Evolutionary conservation across 2,113 vertebrate genomes (phyloP).

Genomic region (Oplegnathus fasciatus): DNA sequence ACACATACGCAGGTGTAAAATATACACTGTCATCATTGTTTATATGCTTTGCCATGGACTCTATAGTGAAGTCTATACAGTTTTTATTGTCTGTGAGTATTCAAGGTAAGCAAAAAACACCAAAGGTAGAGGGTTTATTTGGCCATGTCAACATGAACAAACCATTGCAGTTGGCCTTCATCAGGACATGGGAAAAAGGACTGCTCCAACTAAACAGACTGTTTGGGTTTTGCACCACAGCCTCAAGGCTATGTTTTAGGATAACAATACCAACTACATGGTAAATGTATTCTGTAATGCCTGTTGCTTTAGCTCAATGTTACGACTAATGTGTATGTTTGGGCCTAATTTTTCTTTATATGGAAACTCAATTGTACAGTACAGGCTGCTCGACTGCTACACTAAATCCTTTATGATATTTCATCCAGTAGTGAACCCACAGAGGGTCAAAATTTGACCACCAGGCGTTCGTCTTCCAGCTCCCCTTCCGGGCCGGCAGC

Average conservation of each 20-base stretch:
- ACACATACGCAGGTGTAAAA: conserved; percentile 42
- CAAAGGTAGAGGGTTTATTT: conserved; percentile 37
- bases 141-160: conserved; percentile 31
- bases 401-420: not conserved
- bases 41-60: conserved; percentile 15
- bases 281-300: not conserved
- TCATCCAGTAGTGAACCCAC: not conserved
- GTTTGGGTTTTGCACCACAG: conserved; percentile 27
- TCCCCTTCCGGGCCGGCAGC: not conserved
- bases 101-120: conserved; percentile 13
- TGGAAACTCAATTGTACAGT: not conserved
- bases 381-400: not conserved
- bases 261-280: conserved; percentile 10
- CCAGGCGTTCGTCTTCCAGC: not conserved
- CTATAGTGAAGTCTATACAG: conserved; percentile 4
- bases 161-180: conserved; percentile 15
- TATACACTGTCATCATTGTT: conserved; percentile 44
- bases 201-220: not conserved
- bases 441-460: conserved; percentile 30
- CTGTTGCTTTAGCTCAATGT: not conserved
- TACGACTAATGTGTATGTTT: not conserved
- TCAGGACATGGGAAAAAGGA: conserved; percentile 8
- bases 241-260: conserved; percentile 16
- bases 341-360: not conserved
- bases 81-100: conserved; percentile 15